These are phyloP conservation scores for Oxytorus armatus DNA, from an alignment of 2,888 invertebrate genomes.

Conservation along the genomic window DNA sequence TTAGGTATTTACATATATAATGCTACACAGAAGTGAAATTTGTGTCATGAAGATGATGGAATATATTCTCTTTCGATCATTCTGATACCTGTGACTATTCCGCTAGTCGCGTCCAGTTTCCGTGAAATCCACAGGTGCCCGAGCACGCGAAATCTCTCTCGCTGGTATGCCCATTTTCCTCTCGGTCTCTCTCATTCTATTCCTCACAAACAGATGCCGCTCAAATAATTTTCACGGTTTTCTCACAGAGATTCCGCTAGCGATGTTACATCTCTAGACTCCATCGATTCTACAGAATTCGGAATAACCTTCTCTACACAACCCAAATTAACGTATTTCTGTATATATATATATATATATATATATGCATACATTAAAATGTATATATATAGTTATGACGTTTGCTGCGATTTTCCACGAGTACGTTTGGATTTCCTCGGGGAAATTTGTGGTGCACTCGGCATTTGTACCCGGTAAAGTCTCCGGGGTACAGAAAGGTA, in stretches of 20 bases:
- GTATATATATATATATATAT: no score
- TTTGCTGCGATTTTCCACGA: slow-evolving; percentile 79
- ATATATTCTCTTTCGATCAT: slow-evolving; percentile 24
- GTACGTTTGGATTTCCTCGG: slow-evolving; percentile 80
- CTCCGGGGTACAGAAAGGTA: no score
- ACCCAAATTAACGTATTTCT: no score
- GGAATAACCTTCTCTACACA: no score
- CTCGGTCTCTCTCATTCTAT: slow-evolving; percentile 10
- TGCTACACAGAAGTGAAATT: no score
- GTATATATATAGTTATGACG: no score
- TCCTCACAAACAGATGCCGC: slow-evolving; percentile 35
- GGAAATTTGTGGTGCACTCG: slow-evolving; percentile 80
- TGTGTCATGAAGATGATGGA: no score
- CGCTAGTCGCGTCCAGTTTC: slow-evolving; percentile 21
- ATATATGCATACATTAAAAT: no score
- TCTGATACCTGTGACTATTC: slow-evolving; percentile 27
- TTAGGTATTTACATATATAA: no score
- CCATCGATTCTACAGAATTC: slow-evolving; percentile 28
- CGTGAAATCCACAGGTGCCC: slow-evolving; percentile 62
- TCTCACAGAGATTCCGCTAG: slow-evolving; percentile 32
- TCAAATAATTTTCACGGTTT: slow-evolving; percentile 57
- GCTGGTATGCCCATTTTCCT: no score
- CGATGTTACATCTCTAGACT: neutral
- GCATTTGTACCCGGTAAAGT: no score
- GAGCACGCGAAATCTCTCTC: slow-evolving; percentile 43